Evolutionary conservation across 2,797 vertebrate genomes (phyloP), one percentile per base, ranked within the genome.

Genomic region (Pipistrellus nathusii): DNA sequence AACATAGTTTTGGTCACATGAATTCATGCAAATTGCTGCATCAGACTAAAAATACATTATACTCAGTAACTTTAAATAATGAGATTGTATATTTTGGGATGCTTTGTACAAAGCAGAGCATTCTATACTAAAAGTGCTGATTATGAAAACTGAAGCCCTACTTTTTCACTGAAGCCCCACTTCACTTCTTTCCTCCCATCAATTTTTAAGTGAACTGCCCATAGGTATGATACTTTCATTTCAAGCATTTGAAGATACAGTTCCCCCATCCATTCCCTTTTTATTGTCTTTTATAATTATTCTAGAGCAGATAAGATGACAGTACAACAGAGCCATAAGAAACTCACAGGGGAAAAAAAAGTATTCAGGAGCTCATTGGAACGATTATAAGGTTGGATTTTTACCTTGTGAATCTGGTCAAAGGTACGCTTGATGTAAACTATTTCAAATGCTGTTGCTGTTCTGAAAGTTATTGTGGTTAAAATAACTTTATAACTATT

Each of bases 21-120:
- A 78, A 73, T 91, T 85, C 88, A 73, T 92, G 48, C 7, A 85
- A 57, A 82, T 87, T 93, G 71, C 84, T 94, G 76, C 41, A 83
- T 95, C 90, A 94, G 30, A 81, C 46, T 84, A 91, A 94, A 89
- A 94, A 68, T 90, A 27, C n/a, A 44, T 89, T 84, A 41, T 55
- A 25, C 66, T 93, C 41, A 87, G 59, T 94, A 91, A 81, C 66
- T 93, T 89, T 95, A 93, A 95, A 66, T 92, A 95, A 78, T 83
- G 72, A 88, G 46, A 68, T 76, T 18, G 14, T 94, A 23, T 91
- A 76, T 81, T 87, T 66, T 69, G 59, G 59, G 57, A 89, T 69
- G 48, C 69, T 89, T 86, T 89, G 62, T n/a, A 80, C 59, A 88
- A 62, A 85, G 53, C 32, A 83, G 88, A 90, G 32, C 59, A 72